Evolutionary conservation across 1,140 invertebrate species (phyloP).

Genomic region (Adelges cooleyi): DNA sequence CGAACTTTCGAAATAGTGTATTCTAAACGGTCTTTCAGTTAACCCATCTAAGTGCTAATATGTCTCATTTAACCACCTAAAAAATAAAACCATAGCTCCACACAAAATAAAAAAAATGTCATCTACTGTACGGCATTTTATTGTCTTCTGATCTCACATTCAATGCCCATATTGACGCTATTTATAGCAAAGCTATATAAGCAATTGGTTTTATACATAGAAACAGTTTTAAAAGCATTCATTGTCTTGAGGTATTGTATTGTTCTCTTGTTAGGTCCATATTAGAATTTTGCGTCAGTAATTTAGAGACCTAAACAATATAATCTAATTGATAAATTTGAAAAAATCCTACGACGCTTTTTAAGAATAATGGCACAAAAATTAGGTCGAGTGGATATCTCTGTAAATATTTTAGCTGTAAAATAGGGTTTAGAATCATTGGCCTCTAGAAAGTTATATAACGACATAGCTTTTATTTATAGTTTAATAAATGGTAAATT

Average conservation of each 20-base stretch:
- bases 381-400: too few relatives aligned
- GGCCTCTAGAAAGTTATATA: too few relatives aligned
- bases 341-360: too few relatives aligned
- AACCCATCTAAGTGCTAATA: neutral
- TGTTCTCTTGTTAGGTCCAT: neutral
- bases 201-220: neutral
- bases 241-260: neutral
- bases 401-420: neutral
- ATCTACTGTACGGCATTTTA: neutral
- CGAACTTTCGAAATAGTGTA: neutral
- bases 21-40: neutral
- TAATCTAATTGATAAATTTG: too few relatives aligned
- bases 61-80: neutral
- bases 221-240: neutral
- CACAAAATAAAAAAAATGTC: neutral
- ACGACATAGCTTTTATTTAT: too few relatives aligned
- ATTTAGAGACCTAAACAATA: neutral
- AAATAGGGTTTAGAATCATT: too few relatives aligned
- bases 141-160: neutral
- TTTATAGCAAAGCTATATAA: too few relatives aligned
- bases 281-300: neutral
- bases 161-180: too few relatives aligned
- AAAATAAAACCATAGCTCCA: neutral
- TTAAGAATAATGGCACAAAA: too few relatives aligned
- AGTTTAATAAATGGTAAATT: too few relatives aligned